Conservation (phyloP, 2,888 invertebrate species). For the Oeneis ivallda region DNA sequence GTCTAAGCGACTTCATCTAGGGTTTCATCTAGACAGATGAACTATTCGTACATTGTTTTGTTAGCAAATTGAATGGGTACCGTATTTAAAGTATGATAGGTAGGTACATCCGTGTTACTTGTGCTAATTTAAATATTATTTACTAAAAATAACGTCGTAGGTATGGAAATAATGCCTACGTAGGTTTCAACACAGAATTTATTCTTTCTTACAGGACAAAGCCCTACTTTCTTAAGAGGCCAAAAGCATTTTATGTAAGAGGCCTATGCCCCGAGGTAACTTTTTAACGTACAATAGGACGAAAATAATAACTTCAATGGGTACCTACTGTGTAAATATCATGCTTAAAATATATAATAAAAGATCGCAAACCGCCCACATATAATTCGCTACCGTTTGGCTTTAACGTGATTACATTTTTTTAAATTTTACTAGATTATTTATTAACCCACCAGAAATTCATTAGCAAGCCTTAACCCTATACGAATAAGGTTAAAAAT, state of each 20-base stretch:
- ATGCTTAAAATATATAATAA: conserved; percentile 38
- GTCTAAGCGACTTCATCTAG: too few relatives aligned
- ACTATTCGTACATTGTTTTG: too few relatives aligned
- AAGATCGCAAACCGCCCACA: conserved; percentile 59
- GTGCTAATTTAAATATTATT: too few relatives aligned
- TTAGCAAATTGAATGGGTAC: too few relatives aligned
- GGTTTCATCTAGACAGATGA: too few relatives aligned
- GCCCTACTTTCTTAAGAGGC: conserved; percentile 11
- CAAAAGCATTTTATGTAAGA: conserved; percentile 15
- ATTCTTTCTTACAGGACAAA: conserved; percentile 3
- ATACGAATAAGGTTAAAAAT: conserved; percentile 42
- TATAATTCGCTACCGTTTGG: conserved; percentile 70
- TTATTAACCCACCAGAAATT: neutral
- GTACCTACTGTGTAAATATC: conserved; percentile 32
- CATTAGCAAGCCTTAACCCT: conserved; percentile 35
- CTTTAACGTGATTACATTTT: conserved; percentile 69
- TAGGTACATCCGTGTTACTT: too few relatives aligned
- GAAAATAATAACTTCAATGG: conserved; percentile 18
- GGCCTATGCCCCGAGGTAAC: conserved; percentile 20
- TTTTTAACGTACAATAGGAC: conserved; percentile 14
- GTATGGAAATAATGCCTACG: conserved; percentile 14
- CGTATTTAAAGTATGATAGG: too few relatives aligned
- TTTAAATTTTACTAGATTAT: conserved; percentile 42
- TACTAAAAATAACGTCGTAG: too few relatives aligned
- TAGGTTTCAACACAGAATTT: neutral